Percentiles rank a stretch among this genome's conserved stretches.
Conservation (phyloP, 2,113 vertebrate genomes). For the Turdus rufiventris region DNA sequence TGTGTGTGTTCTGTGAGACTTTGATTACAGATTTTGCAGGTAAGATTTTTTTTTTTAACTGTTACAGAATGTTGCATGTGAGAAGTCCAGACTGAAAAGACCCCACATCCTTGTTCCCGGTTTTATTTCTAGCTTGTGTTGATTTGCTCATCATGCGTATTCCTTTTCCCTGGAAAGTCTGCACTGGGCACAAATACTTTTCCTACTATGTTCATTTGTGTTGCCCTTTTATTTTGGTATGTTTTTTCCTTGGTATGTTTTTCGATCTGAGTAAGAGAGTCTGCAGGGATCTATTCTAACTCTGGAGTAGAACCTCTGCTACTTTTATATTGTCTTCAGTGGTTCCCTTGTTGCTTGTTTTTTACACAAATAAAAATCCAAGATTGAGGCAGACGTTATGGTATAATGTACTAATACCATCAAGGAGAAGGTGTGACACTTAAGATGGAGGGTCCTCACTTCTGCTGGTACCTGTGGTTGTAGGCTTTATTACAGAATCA, state of each 20-base stretch:
- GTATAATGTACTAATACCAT: neutral
- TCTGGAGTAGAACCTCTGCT: slow-evolving; percentile 36
- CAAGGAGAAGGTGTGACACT: neutral
- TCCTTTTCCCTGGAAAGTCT: slow-evolving; percentile 68
- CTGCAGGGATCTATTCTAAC: slow-evolving; percentile 28
- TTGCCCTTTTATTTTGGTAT: slow-evolving; percentile 69
- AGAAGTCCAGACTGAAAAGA: slow-evolving; percentile 59
- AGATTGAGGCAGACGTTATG: neutral
- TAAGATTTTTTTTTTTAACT: slow-evolving; percentile 64
- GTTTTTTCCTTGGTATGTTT: slow-evolving; percentile 64
- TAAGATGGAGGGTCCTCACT: neutral
- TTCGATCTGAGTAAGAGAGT: slow-evolving; percentile 39
- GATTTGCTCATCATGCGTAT: slow-evolving; percentile 71
- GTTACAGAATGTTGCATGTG: slow-evolving; percentile 79
- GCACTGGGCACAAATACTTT: slow-evolving; percentile 69
- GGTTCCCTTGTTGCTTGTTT: neutral
- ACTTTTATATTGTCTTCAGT: slow-evolving; percentile 38
- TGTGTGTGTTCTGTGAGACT: slow-evolving; percentile 64
- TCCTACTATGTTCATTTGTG: slow-evolving; percentile 73
- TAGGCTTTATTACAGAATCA: neutral
- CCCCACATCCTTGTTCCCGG: slow-evolving; percentile 56
- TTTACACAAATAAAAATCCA: neutral
- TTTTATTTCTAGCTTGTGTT: slow-evolving; percentile 76
- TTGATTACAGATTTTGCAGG: slow-evolving; percentile 73
- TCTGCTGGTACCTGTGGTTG: neutral